phyloP scores from a whole-genome alignment of 2,113 vertebrate genomes.

The Sardina pilchardus region DNA sequence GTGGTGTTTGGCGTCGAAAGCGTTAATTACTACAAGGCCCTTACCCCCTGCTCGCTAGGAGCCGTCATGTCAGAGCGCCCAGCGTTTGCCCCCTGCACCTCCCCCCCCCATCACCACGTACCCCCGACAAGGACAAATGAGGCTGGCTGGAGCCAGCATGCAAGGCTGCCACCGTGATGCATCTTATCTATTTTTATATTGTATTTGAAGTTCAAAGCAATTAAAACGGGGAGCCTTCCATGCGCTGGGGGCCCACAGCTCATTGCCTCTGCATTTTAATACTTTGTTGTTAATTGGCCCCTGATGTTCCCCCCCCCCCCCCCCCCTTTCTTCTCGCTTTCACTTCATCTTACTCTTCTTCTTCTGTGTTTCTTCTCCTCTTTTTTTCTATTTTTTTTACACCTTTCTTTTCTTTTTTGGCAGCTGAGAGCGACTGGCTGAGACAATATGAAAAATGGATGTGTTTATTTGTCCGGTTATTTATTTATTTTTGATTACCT shows the following conservation, averaged over 20 bases:
- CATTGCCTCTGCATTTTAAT: conserved; percentile 88
- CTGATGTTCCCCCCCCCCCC: conserved; percentile 63
- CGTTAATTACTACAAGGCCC: conserved; percentile 64
- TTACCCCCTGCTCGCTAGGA: conserved; percentile 63
- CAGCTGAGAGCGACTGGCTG: conserved; percentile 50
- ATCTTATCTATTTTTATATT: conserved; percentile 87
- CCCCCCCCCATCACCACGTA: not conserved
- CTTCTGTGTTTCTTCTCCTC: not conserved
- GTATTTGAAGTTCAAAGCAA: conserved; percentile 83
- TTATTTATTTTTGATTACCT: conserved; percentile 46
- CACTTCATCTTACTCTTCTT: conserved; percentile 46
- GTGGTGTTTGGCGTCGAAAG: conserved; percentile 17
- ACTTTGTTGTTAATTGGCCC: conserved; percentile 85
- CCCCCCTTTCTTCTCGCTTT: conserved; percentile 44
- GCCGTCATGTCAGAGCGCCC: conserved; percentile 79
- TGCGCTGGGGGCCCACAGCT: conserved; percentile 79
- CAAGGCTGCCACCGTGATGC: conserved; percentile 87
- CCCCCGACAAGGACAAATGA: conserved; percentile 88
- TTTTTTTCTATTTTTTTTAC: not conserved
- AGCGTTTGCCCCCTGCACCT: conserved; percentile 63
- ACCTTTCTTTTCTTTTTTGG: conserved; percentile 2
- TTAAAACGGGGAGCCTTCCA: conserved; percentile 78
- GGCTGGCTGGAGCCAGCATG: conserved; percentile 80
- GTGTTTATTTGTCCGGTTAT: conserved; percentile 62
- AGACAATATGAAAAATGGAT: conserved; percentile 68